These are phyloP conservation scores for Pachyuromys duprasi DNA, from an alignment of 2,797 vertebrate genomes.

Conservation along the genomic window DNA sequence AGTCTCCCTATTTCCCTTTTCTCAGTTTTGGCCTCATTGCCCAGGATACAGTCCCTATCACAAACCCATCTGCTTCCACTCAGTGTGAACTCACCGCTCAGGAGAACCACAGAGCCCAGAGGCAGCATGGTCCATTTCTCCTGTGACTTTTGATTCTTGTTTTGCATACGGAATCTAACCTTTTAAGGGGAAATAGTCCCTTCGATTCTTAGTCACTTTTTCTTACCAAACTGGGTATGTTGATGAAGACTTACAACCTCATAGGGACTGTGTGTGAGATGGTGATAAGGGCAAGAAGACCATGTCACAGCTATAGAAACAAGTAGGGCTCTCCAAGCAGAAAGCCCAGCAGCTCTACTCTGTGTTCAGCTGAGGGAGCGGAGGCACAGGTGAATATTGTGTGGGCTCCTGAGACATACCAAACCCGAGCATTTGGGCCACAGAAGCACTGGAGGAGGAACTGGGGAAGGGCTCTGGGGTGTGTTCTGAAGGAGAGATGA, in stretches of 20 bases:
- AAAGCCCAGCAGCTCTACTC: background rate
- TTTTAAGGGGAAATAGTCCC: background rate
- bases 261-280: background rate
- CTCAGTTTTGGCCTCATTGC: background rate
- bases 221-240: background rate
- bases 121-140: background rate
- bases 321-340: background rate
- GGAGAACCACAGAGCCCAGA: background rate
- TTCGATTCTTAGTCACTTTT: background rate
- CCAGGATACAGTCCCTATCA: background rate
- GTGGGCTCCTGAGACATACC: background rate
- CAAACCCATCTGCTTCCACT: background rate
- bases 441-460: background rate
- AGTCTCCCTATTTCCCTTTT: background rate
- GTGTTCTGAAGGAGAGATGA: accelerated
- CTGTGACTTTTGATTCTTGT: background rate
- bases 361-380: background rate
- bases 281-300: background rate
- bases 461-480: background rate
- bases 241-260: background rate
- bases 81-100: background rate
- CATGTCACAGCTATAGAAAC: background rate
- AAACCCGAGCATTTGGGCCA: background rate
- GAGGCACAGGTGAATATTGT: background rate
- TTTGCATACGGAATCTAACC: background rate